A percentile compares a stretch with the other conserved stretches of the same genome.
Evolutionary conservation across 1,140 invertebrate species (phyloP).

Genomic region (Brachionus plicatilis): DNA sequence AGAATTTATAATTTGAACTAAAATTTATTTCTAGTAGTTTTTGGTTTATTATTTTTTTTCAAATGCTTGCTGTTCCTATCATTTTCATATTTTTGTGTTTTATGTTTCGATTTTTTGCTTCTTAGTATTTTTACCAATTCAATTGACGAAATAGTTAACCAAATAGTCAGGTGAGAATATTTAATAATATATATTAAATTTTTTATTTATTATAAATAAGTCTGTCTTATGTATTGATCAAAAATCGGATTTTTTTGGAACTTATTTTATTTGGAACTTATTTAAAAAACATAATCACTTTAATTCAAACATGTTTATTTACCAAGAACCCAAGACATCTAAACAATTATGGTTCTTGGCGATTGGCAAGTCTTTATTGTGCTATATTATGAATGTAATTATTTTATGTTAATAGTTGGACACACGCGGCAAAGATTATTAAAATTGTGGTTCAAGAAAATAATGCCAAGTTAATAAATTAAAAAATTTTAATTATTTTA

Average conservation of each 20-base stretch:
- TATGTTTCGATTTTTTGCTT: not conserved
- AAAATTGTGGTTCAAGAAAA: not conserved
- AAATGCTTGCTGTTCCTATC: not conserved
- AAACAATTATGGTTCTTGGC: not conserved
- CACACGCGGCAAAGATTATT: not conserved
- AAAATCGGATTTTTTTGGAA: no score
- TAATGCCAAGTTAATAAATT: not conserved
- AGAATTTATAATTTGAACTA: slow-evolving; percentile 2
- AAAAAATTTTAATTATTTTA: not conserved
- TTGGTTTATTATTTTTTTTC: not conserved
- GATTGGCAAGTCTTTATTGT: not conserved
- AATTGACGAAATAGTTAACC: not conserved
- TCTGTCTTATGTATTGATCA: no score
- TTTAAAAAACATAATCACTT: no score
- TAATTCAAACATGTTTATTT: no score
- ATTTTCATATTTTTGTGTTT: not conserved
- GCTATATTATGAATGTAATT: not conserved
- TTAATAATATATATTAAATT: not conserved
- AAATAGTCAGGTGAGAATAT: not conserved
- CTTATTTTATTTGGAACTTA: no score
- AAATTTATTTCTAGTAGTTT: not conserved
- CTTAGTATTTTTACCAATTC: no score
- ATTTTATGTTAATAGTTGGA: not conserved
- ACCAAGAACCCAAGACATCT: not conserved
- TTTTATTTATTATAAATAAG: not conserved